Evolutionary conservation across 2,888 invertebrate genomes (phyloP), one percentile per base, ranked within the genome.

Genomic region (Hermaeophaga mercurialis): DNA sequence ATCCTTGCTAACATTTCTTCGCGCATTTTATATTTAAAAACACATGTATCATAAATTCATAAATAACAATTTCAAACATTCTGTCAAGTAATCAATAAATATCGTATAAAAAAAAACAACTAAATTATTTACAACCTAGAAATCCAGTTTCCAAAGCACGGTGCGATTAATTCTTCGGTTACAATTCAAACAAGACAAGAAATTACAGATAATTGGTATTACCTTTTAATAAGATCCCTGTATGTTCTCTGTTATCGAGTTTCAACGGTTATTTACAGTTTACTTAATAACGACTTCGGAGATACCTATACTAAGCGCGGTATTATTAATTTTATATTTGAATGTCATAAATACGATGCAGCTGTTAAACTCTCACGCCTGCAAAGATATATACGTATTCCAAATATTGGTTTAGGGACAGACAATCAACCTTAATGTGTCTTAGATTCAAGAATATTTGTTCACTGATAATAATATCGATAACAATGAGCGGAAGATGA

Each of bases 351-450:
- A 67, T 67, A 66, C 59, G 60, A 58, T 66, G 67, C 69, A 70
- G 69, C 68, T 70, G 70, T 66, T 64, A 58, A 56, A 61, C 56
- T 66, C 66, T 65, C 69, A 67, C 68, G 69, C 66, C 66, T 67
- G 65, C 65, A 60, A 62, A 66, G 66, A 66, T 71, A 69, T 38
- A 38, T 66, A 67, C 55, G 63, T 64, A 68, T 54, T 64, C 65
- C 68, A 71, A 71, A 71, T 71, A 71, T 71, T 71, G 62, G 62
- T 66, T 69, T 69, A 70, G 69, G 69, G 61, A 62, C 60, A 63
- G 65, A 69, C 68, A 68, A 68, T 69, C 68, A 63, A 55, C 66
- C 56, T 66, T 65, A 66, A 66, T 66, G 61, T 65, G 59, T 64
- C 66, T 64, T 66, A 67, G 67, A 69, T 64, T 62, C 61, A 62